Percentiles rank a stretch among this genome's conserved stretches.
phyloP scores from a whole-genome alignment of 92 coral and sea anemone genomes.

The Parazoanthus atlanticus region DNA sequence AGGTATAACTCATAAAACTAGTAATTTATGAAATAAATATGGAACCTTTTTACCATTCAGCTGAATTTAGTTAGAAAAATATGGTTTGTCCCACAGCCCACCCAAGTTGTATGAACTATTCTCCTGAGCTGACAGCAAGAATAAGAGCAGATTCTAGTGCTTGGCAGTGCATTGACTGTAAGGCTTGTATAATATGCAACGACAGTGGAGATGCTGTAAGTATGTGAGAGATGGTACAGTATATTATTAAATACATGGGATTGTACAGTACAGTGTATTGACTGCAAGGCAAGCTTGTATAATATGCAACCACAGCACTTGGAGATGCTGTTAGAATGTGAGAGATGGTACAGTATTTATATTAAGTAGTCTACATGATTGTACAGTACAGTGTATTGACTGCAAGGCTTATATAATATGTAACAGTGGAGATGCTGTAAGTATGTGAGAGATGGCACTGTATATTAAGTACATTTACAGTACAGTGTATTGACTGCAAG shows the following conservation, averaged over 20 bases:
- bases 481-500: constrained; percentile 95
- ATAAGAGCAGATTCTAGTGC: constrained; percentile 94
- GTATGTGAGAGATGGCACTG: constrained; percentile 46
- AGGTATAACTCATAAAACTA: no score
- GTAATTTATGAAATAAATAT: no score
- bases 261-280: constrained; percentile 61
- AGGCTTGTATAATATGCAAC: constrained; percentile 95
- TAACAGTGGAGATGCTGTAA: constrained; percentile 97
- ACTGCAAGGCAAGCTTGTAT: constrained; percentile 95
- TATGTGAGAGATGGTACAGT: not conserved
- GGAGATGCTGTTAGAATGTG: constrained; percentile 93
- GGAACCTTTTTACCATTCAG: no score
- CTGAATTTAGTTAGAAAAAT: not conserved
- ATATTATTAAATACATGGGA: no score
- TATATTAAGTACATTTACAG: no score
- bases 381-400: constrained; percentile 77
- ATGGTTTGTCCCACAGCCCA: constrained; percentile 69
- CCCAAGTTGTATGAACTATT: constrained; percentile 98
- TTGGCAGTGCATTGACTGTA: constrained; percentile 99
- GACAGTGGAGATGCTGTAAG: constrained; percentile 99
- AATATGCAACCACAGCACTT: constrained; percentile 92
- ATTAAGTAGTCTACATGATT: no score
- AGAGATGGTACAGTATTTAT: no score
- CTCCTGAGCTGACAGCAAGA: constrained; percentile 86
- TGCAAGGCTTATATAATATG: constrained; percentile 94